A percentile compares a stretch with the other conserved stretches of the same genome.
Evolutionary conservation across 2,113 vertebrate species (phyloP).

Genomic region (Hypocryptadius cinnamomeus): DNA sequence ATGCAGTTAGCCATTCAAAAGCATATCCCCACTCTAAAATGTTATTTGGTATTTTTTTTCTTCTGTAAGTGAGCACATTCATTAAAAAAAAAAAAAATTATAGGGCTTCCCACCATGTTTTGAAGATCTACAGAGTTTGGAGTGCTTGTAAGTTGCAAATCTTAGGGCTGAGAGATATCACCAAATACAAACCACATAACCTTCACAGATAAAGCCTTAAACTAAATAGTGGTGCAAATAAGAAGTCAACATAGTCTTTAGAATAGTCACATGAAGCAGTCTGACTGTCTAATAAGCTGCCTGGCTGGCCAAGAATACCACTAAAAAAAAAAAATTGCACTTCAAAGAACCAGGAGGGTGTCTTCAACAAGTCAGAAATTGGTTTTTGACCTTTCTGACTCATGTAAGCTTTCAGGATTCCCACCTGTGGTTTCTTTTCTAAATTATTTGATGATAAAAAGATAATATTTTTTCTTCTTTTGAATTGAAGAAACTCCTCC

Average conservation of each 20-base stretch:
- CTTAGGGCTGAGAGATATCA: neutral
- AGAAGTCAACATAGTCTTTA: neutral
- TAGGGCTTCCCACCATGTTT: neutral
- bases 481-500: constrained; percentile 34
- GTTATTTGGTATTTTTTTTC: neutral
- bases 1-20: neutral
- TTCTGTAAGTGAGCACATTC: neutral
- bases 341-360: constrained; percentile 56
- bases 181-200: neutral
- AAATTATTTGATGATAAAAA: constrained; percentile 53
- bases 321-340: neutral
- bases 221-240: neutral
- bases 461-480: constrained; percentile 38
- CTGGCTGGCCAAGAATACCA: neutral
- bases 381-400: constrained; percentile 58
- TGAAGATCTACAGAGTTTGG: neutral
- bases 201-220: neutral
- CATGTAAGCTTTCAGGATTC: constrained; percentile 49
- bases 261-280: neutral
- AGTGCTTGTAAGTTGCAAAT: neutral
- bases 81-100: neutral
- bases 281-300: constrained; percentile 25
- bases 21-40: neutral
- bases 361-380: constrained; percentile 59
- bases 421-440: constrained; percentile 55